Base-by-base conservation (phyloP, 2,888 invertebrate species). In the Thera britannica region DNA sequence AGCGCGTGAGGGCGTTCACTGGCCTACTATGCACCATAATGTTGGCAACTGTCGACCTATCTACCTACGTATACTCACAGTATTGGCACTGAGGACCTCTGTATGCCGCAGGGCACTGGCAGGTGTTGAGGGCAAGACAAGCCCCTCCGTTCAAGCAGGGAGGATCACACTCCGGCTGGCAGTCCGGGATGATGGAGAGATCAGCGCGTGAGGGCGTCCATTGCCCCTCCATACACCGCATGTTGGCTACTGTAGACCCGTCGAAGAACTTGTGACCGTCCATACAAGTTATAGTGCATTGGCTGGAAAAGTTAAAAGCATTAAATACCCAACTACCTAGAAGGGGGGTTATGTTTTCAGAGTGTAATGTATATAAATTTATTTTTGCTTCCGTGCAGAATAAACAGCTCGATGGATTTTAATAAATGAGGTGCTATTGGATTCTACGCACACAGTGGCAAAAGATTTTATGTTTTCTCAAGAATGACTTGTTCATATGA, bases 141-240 rank as follows among this genome's bases (percentile, higher is more conserved):
- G 95, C 94, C 0, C 98, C 98, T 0, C 97, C 97, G 81, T 98
- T 97, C 69, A 94, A 83, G 80, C 98, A 98, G 0, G 96, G 94
- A 0, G 97, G 97, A 62, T 77, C 77, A 75, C 88, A 95, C 86
- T 93, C 94, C 88, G 97, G 95, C 86, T 92, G 81, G 81, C 97
- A 97, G 84, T 97, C 96, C 0, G 97, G 96, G 12, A 97, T 89
- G 4, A 94, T 87, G 0, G 90, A 81, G 87, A 96, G 94, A 71
- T 96, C 96, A 0, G 94, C 85, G n/a, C 95, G 94, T 0, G 95
- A 91, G 2, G 97, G 96, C 38, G 93, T 84, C 97, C 97, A 97
- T 68, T 94, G 90, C 0, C 97, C 97, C 72, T 96, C 94, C 61
- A 94, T 92, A 77, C 97, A 97, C 0, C 93, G 88, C 84, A 97